These are phyloP conservation scores for Podarcis muralis DNA, from an alignment of 2,113 vertebrate genomes.

Conservation along the genomic window DNA sequence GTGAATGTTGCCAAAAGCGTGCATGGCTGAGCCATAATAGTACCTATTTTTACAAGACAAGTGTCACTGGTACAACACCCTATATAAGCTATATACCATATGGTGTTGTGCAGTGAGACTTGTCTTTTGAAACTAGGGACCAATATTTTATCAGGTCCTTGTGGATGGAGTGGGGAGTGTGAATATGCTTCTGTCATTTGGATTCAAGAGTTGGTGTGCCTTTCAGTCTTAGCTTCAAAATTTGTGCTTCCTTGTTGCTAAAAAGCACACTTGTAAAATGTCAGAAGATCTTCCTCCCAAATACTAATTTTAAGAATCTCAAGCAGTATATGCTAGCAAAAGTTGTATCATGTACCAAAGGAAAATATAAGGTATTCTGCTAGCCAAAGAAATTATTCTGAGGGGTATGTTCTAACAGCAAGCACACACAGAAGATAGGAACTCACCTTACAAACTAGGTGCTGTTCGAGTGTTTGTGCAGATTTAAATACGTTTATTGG, in stretches of 20 bases:
- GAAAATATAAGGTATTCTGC: neutral
- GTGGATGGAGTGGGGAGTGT: neutral
- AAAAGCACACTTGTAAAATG: neutral
- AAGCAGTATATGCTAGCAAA: neutral
- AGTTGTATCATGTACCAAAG: neutral
- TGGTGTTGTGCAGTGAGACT: neutral
- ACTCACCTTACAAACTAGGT: neutral
- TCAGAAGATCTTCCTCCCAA: neutral
- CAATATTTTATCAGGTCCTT: neutral
- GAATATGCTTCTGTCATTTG: neutral
- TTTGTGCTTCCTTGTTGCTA: neutral
- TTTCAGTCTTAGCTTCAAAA: neutral
- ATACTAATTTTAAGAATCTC: neutral
- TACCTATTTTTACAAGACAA: neutral
- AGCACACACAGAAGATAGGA: neutral
- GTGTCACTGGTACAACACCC: neutral
- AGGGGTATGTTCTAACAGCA: neutral
- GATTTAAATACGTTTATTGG: neutral
- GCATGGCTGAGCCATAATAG: constrained; percentile 2
- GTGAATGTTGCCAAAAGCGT: neutral
- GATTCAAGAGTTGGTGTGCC: neutral
- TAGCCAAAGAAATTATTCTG: neutral
- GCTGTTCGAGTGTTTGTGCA: neutral
- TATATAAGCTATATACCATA: neutral
- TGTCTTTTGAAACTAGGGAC: neutral